Conservation (phyloP, 2,113 vertebrate species). For the Noturus placidus region DNA sequence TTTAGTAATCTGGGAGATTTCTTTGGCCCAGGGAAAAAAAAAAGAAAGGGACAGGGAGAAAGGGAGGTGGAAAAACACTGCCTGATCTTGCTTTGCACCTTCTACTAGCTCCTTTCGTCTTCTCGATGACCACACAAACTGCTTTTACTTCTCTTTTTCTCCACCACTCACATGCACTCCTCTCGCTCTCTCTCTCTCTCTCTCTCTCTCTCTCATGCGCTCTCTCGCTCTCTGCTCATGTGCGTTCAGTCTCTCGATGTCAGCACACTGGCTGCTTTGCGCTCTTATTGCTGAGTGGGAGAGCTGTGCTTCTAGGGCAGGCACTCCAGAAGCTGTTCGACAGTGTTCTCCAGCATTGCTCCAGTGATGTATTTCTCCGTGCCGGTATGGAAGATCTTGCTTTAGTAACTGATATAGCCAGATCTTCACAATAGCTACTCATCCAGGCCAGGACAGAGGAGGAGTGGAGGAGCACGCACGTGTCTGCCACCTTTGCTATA, state of each 20-base stretch:
- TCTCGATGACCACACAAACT: slow-evolving; percentile 37
- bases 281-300: slow-evolving; percentile 41
- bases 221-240: slow-evolving; percentile 12
- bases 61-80: slow-evolving; percentile 21
- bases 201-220: slow-evolving; percentile 20
- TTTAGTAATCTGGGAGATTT: slow-evolving; percentile 10
- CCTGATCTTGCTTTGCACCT: slow-evolving; percentile 53
- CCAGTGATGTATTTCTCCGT: slow-evolving; percentile 37
- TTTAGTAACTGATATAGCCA: slow-evolving; percentile 40
- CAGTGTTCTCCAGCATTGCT: slow-evolving; percentile 51
- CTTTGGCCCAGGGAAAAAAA: slow-evolving; percentile 8
- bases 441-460: slow-evolving; percentile 41
- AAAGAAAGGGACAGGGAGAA: slow-evolving; percentile 10
- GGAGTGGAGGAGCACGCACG: slow-evolving; percentile 27
- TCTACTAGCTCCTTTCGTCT: slow-evolving; percentile 48
- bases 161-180: not conserved
- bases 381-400: slow-evolving; percentile 33
- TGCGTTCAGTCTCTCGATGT: slow-evolving; percentile 19
- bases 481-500: slow-evolving; percentile 35
- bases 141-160: slow-evolving; percentile 37
- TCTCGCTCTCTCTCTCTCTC: slow-evolving; percentile 21
- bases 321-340: slow-evolving; percentile 45
- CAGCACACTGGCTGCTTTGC: slow-evolving; percentile 18
- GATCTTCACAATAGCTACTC: slow-evolving; percentile 43
- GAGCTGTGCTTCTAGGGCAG: slow-evolving; percentile 37